Percentiles rank a stretch among this genome's conserved stretches.
Conservation (phyloP, 2,797 vertebrate species). For the Falco cherrug region DNA sequence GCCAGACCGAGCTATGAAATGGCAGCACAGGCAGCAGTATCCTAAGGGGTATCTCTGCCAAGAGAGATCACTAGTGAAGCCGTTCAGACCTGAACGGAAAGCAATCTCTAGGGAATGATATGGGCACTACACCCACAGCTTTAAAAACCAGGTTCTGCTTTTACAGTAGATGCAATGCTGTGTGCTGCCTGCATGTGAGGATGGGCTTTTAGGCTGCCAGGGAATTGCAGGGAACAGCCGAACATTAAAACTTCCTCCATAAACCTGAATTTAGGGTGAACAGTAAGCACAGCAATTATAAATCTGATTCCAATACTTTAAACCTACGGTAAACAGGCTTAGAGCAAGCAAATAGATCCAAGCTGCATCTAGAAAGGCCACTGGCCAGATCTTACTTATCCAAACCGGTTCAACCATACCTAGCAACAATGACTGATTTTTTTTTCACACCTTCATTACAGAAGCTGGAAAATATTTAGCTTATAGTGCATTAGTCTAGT, state of each 20-base stretch:
- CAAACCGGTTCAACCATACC: not conserved
- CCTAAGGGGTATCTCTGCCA: not conserved
- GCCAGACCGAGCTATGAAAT: not conserved
- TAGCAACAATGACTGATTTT: not conserved
- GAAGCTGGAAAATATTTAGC: not conserved
- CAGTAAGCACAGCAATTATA: not conserved
- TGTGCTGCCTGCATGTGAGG: not conserved
- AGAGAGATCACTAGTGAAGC: not conserved
- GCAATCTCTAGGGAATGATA: not conserved
- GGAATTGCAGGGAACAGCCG: not conserved
- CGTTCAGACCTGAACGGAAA: not conserved
- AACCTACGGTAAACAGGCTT: not conserved
- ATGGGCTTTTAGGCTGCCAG: not conserved
- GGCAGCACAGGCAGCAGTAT: not conserved
- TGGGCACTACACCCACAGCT: not conserved
- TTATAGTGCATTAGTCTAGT: not conserved
- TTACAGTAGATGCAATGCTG: not conserved
- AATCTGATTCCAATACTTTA: not conserved
- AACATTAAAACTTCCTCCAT: not conserved
- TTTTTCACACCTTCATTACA: not conserved
- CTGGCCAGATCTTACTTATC: not conserved
- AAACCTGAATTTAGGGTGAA: not conserved
- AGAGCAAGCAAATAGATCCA: not conserved
- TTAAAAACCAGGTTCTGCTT: not conserved
- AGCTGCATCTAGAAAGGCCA: not conserved